A percentile compares a stretch with the other conserved stretches of the same genome.
These are phyloP conservation scores for Augochlorella aurata DNA, from an alignment of 2,888 invertebrate genomes.

Conservation along the genomic window DNA sequence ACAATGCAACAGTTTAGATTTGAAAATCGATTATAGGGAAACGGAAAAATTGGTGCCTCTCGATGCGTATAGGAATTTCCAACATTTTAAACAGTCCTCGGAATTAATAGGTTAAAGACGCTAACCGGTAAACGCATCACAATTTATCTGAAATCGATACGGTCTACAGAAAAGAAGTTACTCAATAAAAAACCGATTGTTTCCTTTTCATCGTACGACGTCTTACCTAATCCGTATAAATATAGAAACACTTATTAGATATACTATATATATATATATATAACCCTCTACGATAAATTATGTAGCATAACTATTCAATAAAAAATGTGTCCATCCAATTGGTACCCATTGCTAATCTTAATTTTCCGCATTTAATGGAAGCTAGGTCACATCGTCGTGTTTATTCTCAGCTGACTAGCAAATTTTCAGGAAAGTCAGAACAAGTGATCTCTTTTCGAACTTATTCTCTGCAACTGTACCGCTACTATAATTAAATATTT, in stretches of 20 bases:
- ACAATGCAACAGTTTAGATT: not conserved
- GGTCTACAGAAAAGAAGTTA: slow-evolving; percentile 8
- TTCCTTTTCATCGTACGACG: slow-evolving; percentile 6
- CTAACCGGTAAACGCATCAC: not conserved
- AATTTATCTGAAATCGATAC: not conserved
- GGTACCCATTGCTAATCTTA: not conserved
- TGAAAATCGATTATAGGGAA: not conserved
- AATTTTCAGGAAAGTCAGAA: not conserved
- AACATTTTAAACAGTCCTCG: slow-evolving; percentile 4
- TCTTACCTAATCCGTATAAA: not conserved
- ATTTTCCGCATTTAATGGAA: not conserved
- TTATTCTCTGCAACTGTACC: not conserved
- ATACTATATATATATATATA: not conserved
- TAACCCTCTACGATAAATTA: not conserved
- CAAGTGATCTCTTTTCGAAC: not conserved
- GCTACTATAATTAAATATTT: not conserved
- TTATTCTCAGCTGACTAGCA: slow-evolving; percentile 2
- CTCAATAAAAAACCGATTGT: slow-evolving; percentile 39
- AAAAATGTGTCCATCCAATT: slow-evolving; percentile 6
- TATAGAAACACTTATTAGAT: slow-evolving; percentile 32
- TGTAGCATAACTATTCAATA: not conserved
- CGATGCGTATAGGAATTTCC: not conserved
- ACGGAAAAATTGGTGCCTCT: not conserved
- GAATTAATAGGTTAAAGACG: not conserved
- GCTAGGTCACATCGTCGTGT: not conserved